phyloP scores from a whole-genome alignment of 2,113 vertebrate genomes.

The Vimba vimba region DNA sequence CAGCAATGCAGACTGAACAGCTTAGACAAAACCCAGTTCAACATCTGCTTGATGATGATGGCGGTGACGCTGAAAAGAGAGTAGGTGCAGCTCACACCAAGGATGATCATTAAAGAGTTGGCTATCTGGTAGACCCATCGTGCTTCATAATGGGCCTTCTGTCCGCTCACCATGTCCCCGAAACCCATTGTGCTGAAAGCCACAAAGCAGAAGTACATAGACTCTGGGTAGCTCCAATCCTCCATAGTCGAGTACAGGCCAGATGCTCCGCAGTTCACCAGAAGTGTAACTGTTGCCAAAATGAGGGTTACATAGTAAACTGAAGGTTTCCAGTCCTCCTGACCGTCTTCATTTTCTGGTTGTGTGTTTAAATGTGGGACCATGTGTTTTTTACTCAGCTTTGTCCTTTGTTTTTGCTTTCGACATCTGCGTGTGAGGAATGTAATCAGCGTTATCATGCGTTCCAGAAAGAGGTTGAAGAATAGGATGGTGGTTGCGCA shows the following conservation, averaged over 20 bases:
- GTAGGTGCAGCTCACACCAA: slow-evolving; percentile 71
- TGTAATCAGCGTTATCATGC: slow-evolving; percentile 62
- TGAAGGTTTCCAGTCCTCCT: slow-evolving; percentile 63
- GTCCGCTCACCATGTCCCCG: slow-evolving; percentile 72
- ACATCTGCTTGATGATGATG: slow-evolving; percentile 67
- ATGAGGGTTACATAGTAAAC: slow-evolving; percentile 64
- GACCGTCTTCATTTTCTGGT: neutral
- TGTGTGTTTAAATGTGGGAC: slow-evolving; percentile 26
- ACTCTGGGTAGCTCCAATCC: slow-evolving; percentile 68
- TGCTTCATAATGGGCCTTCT: slow-evolving; percentile 58
- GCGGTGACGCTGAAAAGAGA: slow-evolving; percentile 69
- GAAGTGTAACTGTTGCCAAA: slow-evolving; percentile 58
- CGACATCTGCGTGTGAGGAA: slow-evolving; percentile 57
- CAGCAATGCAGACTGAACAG: slow-evolving; percentile 46
- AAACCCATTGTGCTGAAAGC: slow-evolving; percentile 67
- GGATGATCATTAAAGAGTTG: slow-evolving; percentile 69
- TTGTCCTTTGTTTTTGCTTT: slow-evolving; percentile 1
- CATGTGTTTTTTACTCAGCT: neutral
- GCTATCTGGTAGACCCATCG: slow-evolving; percentile 61
- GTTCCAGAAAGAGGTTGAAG: slow-evolving; percentile 67
- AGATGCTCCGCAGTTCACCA: slow-evolving; percentile 65
- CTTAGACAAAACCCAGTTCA: slow-evolving; percentile 65
- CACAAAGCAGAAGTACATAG: slow-evolving; percentile 69
- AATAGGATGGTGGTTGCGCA: slow-evolving; percentile 70
- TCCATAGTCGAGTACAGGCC: slow-evolving; percentile 68